phyloP scores from a whole-genome alignment of 2,113 vertebrate genomes.

The Pseudopipra pipra region DNA sequence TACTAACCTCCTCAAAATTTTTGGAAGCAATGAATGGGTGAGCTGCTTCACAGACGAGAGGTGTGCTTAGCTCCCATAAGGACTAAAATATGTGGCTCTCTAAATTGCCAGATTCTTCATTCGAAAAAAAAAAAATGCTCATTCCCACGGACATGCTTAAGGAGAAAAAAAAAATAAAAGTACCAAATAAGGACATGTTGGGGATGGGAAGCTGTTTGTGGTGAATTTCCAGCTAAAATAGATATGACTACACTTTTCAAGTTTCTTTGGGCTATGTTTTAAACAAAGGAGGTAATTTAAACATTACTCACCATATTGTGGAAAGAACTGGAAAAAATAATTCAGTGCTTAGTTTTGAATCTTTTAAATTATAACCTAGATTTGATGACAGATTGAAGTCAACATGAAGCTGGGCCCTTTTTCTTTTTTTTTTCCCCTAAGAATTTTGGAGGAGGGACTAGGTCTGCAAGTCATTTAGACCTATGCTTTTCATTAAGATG shows the following conservation, averaged over 20 bases:
- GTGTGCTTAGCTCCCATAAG: neutral
- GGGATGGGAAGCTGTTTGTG: neutral
- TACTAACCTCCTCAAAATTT: neutral
- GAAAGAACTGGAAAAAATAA: neutral
- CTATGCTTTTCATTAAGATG: neutral
- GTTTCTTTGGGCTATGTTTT: neutral
- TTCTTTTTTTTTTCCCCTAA: neutral
- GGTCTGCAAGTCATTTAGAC: neutral
- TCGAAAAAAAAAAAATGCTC: neutral
- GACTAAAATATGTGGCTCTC: neutral
- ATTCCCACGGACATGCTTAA: neutral
- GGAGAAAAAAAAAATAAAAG: neutral
- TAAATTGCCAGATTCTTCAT: neutral
- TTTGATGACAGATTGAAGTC: neutral
- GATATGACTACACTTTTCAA: neutral
- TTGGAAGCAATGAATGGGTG: neutral
- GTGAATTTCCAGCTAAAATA: neutral
- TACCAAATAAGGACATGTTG: neutral
- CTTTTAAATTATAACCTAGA: neutral
- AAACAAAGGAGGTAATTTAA: conserved; percentile 22
- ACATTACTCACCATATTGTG: neutral
- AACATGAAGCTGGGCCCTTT: neutral
- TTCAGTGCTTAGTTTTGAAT: neutral
- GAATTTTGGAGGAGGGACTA: neutral
- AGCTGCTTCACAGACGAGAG: neutral